Evolutionary conservation across 2,888 invertebrate genomes (phyloP), one percentile per base, ranked within the genome.

Genomic region (Steinernema scapterisci): DNA sequence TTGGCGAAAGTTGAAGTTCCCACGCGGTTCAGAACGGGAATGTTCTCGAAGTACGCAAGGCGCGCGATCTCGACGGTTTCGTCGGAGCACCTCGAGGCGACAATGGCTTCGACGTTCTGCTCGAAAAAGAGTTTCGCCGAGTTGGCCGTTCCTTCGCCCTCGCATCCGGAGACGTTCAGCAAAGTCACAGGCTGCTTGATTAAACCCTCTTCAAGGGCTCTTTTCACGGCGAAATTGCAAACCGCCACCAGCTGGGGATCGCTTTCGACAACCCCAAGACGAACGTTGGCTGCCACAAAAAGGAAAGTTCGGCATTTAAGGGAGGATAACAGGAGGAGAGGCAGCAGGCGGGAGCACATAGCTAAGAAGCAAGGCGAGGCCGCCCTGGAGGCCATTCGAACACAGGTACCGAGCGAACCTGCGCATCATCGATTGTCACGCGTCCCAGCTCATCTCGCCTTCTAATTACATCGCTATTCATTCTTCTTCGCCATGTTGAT

Each of bases 11-110:
- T 31, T 6, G 73, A 31, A 13, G 70, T 70, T 25, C 80, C 77
- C 44, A 74, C 75, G 25, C 82, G 73, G 16, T 71, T 73, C 23
- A 83, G 73, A 11, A 82, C 75, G 9, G 83, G 82, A 25, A 79
- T 75, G 43, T 79, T 74, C 79, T 78, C 81, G 52, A 82, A 82
- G 70, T 77, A 79, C 16, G 82, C 51, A 25, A 82, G 71, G 38
- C 82, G 75, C 6, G 80, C 77, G 45, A 83, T 72, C 54, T 83
- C 83, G 23, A 71, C 43, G 23, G 71, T 74, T 72, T 82, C 82
- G 52, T 79, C 82, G 38, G 71, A 44, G 63, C 82, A 82, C 9
- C 74, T 75, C 71, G 81, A 77, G 9, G 77, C 75, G 31, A 82
- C 74, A 19, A 80, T 73, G 13, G 72, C 81, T 19, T 79, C 72